Conservation (phyloP, 2,888 invertebrate genomes). For the Noctua comes region DNA sequence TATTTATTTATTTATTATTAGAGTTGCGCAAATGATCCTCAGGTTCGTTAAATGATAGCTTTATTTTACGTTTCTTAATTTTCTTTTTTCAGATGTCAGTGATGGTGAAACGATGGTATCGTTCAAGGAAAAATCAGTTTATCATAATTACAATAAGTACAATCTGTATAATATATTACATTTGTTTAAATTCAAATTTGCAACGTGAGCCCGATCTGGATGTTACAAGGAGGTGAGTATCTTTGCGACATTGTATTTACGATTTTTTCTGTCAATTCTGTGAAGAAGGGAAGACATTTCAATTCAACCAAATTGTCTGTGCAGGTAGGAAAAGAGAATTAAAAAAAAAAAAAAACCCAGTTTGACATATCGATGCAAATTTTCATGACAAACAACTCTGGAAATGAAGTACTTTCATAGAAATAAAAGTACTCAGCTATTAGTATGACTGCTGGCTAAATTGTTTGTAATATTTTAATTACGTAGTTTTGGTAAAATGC, state of each 20-base stretch:
- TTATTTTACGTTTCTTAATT: neutral
- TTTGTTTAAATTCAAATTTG: conserved; percentile 19
- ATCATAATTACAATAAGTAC: conserved; percentile 68
- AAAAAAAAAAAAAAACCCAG: too few species aligned
- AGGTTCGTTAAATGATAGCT: neutral
- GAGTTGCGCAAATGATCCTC: too few species aligned
- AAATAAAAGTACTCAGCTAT: neutral
- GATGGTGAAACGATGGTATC: conserved; percentile 79
- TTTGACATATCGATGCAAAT: too few species aligned
- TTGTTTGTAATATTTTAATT: neutral
- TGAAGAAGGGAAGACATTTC: neutral
- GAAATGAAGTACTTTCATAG: neutral
- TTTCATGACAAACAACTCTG: too few species aligned
- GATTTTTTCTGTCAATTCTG: neutral
- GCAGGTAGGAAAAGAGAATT: too few species aligned
- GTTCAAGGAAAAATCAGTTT: conserved; percentile 76
- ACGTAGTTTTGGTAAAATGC: neutral
- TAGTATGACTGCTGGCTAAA: neutral
- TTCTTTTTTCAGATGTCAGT: conserved; percentile 73
- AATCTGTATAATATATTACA: conserved; percentile 67
- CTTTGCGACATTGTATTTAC: neutral
- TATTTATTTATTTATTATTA: too few species aligned
- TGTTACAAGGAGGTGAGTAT: conserved; percentile 39
- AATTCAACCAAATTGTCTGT: too few species aligned
- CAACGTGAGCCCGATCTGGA: conserved; percentile 30